Evolutionary conservation across 2,797 vertebrate genomes (phyloP).

Genomic region (Threskiornis aethiopicus): DNA sequence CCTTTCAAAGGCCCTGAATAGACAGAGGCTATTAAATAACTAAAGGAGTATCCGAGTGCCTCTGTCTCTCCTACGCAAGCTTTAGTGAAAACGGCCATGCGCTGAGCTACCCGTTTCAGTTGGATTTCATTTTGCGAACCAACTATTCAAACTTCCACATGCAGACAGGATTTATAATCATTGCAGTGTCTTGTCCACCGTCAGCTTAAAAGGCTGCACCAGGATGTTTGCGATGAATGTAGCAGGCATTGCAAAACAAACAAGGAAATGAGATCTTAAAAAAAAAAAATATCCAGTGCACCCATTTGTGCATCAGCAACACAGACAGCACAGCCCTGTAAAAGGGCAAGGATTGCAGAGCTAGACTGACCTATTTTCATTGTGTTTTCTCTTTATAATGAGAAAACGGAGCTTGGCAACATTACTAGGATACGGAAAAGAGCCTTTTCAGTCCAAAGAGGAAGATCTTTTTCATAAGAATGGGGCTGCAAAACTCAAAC

Average conservation of each 20-base stretch:
- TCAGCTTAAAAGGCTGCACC: background rate
- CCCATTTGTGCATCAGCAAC: background rate
- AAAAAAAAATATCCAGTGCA: background rate
- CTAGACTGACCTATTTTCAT: background rate
- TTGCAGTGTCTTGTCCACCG: background rate
- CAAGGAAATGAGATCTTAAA: background rate
- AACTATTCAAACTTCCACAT: background rate
- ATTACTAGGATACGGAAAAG: background rate
- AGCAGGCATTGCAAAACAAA: background rate
- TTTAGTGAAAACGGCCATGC: background rate
- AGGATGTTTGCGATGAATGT: background rate
- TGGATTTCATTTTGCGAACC: background rate
- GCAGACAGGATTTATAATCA: background rate
- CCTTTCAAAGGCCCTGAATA: conserved; percentile 32
- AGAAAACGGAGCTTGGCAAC: conserved; percentile 8
- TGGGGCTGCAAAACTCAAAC: background rate
- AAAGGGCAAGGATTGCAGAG: background rate
- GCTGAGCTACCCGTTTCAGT: background rate
- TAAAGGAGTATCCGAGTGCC: background rate
- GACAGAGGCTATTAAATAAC: conserved; percentile 16
- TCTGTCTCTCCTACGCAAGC: background rate
- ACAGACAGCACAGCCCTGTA: background rate
- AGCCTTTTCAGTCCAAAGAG: background rate
- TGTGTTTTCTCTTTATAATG: background rate
- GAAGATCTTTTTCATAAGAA: background rate